Conservation (phyloP, 2,888 invertebrate genomes). For the Chouioia cunea region DNA sequence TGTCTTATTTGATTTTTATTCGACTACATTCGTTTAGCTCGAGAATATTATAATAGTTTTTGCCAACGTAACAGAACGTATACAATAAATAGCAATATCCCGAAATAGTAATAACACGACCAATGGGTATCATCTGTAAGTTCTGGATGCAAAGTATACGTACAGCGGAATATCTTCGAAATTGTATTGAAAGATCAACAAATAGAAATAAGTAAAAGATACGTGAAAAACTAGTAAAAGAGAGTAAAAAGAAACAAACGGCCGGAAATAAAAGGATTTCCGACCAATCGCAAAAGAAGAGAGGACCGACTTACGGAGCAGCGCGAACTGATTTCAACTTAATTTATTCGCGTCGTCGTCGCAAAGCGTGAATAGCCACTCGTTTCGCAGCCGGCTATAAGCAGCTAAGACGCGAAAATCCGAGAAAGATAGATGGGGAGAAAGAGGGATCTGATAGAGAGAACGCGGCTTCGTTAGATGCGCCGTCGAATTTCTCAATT, state of each 20-base stretch:
- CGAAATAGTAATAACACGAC: no score
- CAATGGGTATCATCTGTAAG: no score
- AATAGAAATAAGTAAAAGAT: background rate
- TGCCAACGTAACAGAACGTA: no score
- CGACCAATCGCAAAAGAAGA: conserved; percentile 35
- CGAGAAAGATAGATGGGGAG: background rate
- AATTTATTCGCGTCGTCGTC: conserved; percentile 53
- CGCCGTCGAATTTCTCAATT: conserved; percentile 27
- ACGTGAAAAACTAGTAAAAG: background rate
- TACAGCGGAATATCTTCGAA: no score
- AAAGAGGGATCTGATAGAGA: background rate
- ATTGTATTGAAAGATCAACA: no score
- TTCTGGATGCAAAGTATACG: no score
- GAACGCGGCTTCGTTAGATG: conserved; percentile 18
- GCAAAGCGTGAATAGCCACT: conserved; percentile 49
- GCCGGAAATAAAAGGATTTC: conserved; percentile 24
- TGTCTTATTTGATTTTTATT: no score
- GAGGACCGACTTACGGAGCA: conserved; percentile 42
- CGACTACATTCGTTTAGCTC: no score
- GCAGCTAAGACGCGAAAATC: conserved; percentile 9
- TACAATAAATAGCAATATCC: no score
- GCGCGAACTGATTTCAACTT: conserved; percentile 56
- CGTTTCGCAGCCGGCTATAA: conserved; percentile 41
- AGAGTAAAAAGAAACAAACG: background rate
- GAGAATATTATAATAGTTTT: no score